A percentile compares a stretch with the other conserved stretches of the same genome.
These are phyloP conservation scores for Ctenopoma multispine DNA, from an alignment of 2,797 vertebrate genomes.

Conservation along the genomic window DNA sequence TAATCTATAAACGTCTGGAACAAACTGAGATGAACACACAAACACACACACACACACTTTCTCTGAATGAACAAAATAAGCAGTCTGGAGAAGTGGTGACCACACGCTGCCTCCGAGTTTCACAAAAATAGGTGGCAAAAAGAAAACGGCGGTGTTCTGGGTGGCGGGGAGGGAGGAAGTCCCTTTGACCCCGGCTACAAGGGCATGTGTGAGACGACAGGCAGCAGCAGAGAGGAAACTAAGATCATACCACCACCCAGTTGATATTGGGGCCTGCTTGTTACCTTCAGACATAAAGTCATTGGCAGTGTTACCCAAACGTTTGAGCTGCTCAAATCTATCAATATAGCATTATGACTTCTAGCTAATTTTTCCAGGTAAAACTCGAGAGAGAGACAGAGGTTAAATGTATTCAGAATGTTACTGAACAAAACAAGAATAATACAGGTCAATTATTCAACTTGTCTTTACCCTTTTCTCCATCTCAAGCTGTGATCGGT, in stretches of 20 bases:
- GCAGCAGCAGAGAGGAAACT: conserved; percentile 88
- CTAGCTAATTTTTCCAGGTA: conserved; percentile 3
- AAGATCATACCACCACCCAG: conserved; percentile 95
- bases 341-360: conserved; percentile 20
- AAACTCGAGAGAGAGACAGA: conserved; percentile 26
- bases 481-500: conserved; percentile 98
- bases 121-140: conserved; percentile 61
- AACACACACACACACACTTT: not conserved
- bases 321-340: conserved; percentile 27
- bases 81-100: conserved; percentile 69
- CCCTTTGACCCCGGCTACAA: conserved; percentile 46
- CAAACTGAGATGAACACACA: conserved; percentile 21
- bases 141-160: conserved; percentile 74
- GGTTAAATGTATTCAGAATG: not conserved
- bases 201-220: conserved; percentile 80
- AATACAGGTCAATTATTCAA: not conserved
- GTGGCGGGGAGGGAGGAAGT: conserved; percentile 53
- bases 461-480: conserved; percentile 95
- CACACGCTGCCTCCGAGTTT: conserved; percentile 67
- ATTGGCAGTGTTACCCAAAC: conserved; percentile 73
- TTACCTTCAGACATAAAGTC: conserved; percentile 98
- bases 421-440: not conserved
- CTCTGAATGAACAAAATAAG: conserved; percentile 25
- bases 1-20: conserved; percentile 7
- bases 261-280: conserved; percentile 95